Evolutionary conservation across 2,797 vertebrate species (phyloP).

Genomic region (Microcaecilia unicolor): DNA sequence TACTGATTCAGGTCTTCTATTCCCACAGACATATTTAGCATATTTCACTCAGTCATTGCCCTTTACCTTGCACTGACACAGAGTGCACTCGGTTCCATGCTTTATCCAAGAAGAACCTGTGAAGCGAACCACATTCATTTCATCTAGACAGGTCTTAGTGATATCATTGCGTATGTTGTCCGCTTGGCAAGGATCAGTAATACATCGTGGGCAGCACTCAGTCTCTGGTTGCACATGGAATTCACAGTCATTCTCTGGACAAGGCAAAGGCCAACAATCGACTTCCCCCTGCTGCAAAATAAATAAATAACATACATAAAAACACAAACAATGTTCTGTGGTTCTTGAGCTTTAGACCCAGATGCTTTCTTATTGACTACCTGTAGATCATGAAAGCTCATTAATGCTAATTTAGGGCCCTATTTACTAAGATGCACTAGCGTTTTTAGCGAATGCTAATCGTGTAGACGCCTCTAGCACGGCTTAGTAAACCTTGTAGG

Average conservation of each 20-base stretch:
- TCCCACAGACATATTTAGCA: no score
- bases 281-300: constrained; percentile 82
- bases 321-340: not conserved
- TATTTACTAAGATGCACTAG: no score
- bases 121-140: constrained; percentile 82
- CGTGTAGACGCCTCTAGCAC: no score
- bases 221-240: constrained; percentile 85
- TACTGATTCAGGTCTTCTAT: no score
- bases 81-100: constrained; percentile 90
- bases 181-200: constrained; percentile 86
- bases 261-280: constrained; percentile 93
- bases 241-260: constrained; percentile 86
- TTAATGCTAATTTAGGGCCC: no score
- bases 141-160: constrained; percentile 92
- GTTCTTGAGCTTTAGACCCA: not conserved
- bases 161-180: constrained; percentile 89
- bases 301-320: not conserved
- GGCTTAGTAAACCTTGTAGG: no score
- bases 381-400: no score
- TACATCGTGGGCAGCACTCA: constrained; percentile 86
- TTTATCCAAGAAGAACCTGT: constrained; percentile 95
- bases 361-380: no score
- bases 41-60: no score
- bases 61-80: constrained; percentile 96
- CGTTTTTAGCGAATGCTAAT: no score